phyloP scores from a whole-genome alignment of 2,888 invertebrate species.

The Xestia rhomboidea region DNA sequence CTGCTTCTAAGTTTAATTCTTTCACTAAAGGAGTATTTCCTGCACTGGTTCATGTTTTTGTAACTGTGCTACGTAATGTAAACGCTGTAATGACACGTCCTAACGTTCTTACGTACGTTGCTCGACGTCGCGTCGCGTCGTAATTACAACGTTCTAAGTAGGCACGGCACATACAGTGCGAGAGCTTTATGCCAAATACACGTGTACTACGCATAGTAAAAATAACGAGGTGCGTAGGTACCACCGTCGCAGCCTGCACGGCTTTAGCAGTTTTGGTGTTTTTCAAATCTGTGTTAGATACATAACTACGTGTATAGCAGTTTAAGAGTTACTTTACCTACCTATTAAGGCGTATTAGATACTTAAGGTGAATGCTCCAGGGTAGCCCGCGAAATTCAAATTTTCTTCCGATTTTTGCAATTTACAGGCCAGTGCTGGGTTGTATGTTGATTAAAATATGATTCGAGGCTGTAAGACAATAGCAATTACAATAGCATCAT shows the following conservation, averaged over 20 bases:
- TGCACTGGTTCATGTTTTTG: neutral
- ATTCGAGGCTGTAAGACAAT: too few species aligned
- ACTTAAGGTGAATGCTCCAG: too few species aligned
- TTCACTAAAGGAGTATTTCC: neutral
- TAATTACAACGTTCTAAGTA: slow-evolving; percentile 7
- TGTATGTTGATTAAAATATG: too few species aligned
- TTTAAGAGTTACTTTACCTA: neutral
- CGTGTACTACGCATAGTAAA: neutral
- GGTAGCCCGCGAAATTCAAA: too few species aligned
- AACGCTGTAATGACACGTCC: slow-evolving; percentile 27
- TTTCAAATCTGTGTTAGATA: neutral
- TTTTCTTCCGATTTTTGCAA: too few species aligned
- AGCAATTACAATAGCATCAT: neutral
- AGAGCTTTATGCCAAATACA: slow-evolving; percentile 25
- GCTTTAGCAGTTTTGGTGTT: neutral
- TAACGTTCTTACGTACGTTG: slow-evolving; percentile 11
- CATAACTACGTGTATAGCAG: neutral
- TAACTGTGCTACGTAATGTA: slow-evolving; percentile 9
- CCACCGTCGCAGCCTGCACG: neutral
- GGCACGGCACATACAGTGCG: neutral
- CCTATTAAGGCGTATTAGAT: neutral
- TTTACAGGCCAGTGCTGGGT: too few species aligned
- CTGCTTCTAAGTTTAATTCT: neutral
- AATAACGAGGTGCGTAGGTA: neutral
- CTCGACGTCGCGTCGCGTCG: neutral